Percentiles rank a stretch among this genome's conserved stretches.
These are phyloP conservation scores for Adelosebastes latens DNA, from an alignment of 2,797 vertebrate species.

Conservation along the genomic window DNA sequence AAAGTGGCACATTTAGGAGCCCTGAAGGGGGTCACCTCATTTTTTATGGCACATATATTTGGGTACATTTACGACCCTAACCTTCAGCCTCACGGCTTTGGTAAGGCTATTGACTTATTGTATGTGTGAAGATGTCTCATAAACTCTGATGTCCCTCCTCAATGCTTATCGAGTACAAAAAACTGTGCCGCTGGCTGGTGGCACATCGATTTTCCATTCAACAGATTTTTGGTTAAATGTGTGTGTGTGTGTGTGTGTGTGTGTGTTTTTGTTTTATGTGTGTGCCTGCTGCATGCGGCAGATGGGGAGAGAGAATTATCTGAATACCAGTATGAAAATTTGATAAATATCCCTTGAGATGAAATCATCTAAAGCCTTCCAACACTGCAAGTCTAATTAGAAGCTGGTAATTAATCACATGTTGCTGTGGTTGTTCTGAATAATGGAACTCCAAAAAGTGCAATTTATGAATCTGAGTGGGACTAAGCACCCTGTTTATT, in stretches of 20 bases:
- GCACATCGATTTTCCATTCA: constrained; percentile 36
- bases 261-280: background rate
- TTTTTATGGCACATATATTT: constrained; percentile 57
- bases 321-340: constrained; percentile 64
- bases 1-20: constrained; percentile 38
- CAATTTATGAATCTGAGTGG: constrained; percentile 62
- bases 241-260: background rate
- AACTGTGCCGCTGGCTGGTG: constrained; percentile 9
- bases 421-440: constrained; percentile 60
- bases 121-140: constrained; percentile 30
- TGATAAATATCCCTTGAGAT: constrained; percentile 76
- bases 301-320: constrained; percentile 50
- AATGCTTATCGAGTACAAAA: constrained; percentile 19
- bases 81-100: constrained; percentile 29
- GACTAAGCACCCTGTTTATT: constrained; percentile 60
- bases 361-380: constrained; percentile 73
- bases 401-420: constrained; percentile 73
- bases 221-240: constrained; percentile 13
- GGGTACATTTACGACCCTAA: constrained; percentile 47
- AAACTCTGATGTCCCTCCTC: constrained; percentile 43
- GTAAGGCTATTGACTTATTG: constrained; percentile 23
- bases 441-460: constrained; percentile 69
- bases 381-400: constrained; percentile 77
- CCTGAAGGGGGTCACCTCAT: constrained; percentile 43
- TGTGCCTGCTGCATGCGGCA: constrained; percentile 1